Evolutionary conservation across 2,797 vertebrate species (phyloP).

Genomic region (Anguilla anguilla): DNA sequence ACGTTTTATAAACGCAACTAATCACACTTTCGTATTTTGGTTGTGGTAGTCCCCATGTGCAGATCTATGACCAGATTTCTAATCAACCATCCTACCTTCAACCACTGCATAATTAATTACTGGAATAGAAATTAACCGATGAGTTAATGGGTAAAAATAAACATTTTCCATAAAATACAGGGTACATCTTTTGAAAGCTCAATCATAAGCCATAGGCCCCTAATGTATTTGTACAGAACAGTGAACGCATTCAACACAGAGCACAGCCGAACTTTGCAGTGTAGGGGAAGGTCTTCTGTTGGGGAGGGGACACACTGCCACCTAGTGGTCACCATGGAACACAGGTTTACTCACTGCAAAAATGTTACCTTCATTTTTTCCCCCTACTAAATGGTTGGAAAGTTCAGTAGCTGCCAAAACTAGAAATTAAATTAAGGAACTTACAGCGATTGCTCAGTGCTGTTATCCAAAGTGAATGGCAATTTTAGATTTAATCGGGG

Average conservation of each 20-base stretch:
- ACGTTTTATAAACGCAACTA: too few species aligned
- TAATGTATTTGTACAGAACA: too few species aligned
- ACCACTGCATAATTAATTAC: neutral
- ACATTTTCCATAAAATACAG: neutral
- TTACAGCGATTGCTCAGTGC: neutral
- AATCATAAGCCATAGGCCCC: neutral
- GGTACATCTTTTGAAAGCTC: neutral
- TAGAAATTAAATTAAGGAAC: neutral
- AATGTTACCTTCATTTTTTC: neutral
- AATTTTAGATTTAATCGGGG: neutral
- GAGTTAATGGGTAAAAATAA: neutral
- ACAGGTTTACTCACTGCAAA: neutral
- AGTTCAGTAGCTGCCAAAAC: neutral
- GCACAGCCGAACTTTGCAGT: neutral
- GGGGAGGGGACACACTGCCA: neutral
- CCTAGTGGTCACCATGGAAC: neutral
- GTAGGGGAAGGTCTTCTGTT: neutral
- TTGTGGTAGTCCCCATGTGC: too few species aligned
- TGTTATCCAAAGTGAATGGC: slow-evolving; percentile 2
- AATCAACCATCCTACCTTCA: too few species aligned
- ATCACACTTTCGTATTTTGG: too few species aligned
- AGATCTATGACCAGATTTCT: too few species aligned
- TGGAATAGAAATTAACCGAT: neutral
- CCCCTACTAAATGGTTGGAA: neutral
- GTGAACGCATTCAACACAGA: neutral